phyloP scores from a whole-genome alignment of 2,113 vertebrate species.

The Clarias batrachus region DNA sequence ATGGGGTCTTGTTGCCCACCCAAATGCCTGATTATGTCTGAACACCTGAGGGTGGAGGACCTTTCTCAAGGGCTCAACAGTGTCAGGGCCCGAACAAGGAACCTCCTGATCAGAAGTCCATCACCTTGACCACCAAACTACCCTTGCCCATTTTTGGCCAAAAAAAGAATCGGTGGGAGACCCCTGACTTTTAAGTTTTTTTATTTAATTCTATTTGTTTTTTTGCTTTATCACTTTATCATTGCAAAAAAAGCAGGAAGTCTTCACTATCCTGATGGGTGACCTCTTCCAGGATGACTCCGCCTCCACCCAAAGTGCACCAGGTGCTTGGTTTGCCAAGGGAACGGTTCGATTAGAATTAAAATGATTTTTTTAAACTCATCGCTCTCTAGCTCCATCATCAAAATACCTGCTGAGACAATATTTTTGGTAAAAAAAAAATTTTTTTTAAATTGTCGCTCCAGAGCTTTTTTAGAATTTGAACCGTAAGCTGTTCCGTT shows the following conservation, averaged over 20 bases:
- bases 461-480: neutral
- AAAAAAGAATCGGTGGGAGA: too few relatives aligned
- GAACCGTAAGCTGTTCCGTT: neutral
- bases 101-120: too few relatives aligned
- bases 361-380: neutral
- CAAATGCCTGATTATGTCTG: too few relatives aligned
- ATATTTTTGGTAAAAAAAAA: neutral
- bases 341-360: neutral
- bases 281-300: neutral
- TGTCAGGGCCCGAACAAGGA: too few relatives aligned
- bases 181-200: neutral
- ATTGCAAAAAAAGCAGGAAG: neutral
- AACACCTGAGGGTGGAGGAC: too few relatives aligned
- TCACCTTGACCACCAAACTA: too few relatives aligned
- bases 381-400: neutral
- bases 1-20: too few relatives aligned
- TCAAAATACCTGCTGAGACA: neutral
- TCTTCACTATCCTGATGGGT: neutral
- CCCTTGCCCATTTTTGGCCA: too few relatives aligned
- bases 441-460: neutral
- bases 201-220: neutral
- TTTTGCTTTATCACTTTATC: neutral
- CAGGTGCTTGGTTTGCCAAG: neutral
- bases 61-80: too few relatives aligned
- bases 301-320: neutral